Conservation (phyloP, 1,140 invertebrate genomes). For the Bilobella aurantiaca region DNA sequence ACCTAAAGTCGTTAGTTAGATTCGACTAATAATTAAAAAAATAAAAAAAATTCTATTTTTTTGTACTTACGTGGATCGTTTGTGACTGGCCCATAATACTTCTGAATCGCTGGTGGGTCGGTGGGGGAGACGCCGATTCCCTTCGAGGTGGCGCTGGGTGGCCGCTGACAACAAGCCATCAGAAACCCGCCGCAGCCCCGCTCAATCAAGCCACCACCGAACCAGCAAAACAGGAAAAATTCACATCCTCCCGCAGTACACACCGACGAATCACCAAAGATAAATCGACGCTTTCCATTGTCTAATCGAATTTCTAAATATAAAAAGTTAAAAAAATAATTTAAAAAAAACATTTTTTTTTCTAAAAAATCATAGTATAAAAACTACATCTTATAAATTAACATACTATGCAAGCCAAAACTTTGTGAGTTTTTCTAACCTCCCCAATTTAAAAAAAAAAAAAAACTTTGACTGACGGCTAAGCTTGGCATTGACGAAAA, state of each 20-base stretch:
- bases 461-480: no score
- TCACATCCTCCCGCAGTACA: conserved; percentile 68
- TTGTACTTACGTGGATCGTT: conserved; percentile 44
- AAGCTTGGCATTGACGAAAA: no score
- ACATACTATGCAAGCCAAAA: no score
- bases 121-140: conserved; percentile 39
- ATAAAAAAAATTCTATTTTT: no score
- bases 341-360: neutral
- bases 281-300: conserved; percentile 16
- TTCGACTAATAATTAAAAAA: no score
- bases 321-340: conserved; percentile 1
- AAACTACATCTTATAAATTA: no score
- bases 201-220: conserved; percentile 74
- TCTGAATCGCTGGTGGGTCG: conserved; percentile 36
- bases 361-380: no score
- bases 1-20: no score
- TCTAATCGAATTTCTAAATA: conserved; percentile 5
- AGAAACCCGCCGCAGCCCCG: conserved; percentile 69
- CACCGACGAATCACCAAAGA: conserved; percentile 44
- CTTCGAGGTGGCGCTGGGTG: conserved; percentile 54
- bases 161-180: conserved; percentile 75
- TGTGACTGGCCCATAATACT: conserved; percentile 48
- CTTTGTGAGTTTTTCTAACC: no score
- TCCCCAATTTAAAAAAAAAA: no score
- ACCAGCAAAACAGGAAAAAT: conserved; percentile 73